A percentile compares a stretch with the other conserved stretches of the same genome.
Conservation (phyloP, 2,113 vertebrate species). For the Terrapene triunguis region DNA sequence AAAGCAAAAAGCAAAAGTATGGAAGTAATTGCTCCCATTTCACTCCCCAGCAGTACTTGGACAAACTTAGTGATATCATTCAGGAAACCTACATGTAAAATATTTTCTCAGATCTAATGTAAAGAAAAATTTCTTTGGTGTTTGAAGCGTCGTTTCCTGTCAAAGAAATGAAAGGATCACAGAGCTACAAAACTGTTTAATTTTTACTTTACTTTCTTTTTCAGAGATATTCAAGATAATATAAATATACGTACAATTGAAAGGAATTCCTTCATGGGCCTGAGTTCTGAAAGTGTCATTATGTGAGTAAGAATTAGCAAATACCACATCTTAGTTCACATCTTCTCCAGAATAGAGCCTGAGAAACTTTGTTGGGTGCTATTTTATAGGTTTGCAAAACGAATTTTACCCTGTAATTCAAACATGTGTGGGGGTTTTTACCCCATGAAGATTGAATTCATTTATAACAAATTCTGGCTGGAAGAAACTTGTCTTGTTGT, state of each 20-base stretch:
- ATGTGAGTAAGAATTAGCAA: slow-evolving; percentile 79
- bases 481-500: neutral
- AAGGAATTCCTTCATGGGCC: slow-evolving; percentile 83
- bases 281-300: slow-evolving; percentile 82
- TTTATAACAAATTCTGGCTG: neutral
- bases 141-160: neutral
- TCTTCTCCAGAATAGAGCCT: slow-evolving; percentile 62
- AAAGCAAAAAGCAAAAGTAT: neutral
- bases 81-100: neutral
- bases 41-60: neutral
- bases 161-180: neutral
- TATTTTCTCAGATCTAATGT: neutral
- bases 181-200: neutral
- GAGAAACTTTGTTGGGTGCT: neutral
- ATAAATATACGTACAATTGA: slow-evolving; percentile 82
- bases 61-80: neutral
- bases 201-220: slow-evolving; percentile 64
- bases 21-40: neutral
- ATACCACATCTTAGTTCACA: neutral
- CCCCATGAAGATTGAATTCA: neutral
- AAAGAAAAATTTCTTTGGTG: neutral
- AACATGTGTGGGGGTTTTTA: neutral
- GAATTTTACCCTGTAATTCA: neutral
- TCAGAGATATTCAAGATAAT: slow-evolving; percentile 88
- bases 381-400: neutral